Evolutionary conservation across 2,888 invertebrate genomes (phyloP).

Genomic region (Cheilosia urbana): DNA sequence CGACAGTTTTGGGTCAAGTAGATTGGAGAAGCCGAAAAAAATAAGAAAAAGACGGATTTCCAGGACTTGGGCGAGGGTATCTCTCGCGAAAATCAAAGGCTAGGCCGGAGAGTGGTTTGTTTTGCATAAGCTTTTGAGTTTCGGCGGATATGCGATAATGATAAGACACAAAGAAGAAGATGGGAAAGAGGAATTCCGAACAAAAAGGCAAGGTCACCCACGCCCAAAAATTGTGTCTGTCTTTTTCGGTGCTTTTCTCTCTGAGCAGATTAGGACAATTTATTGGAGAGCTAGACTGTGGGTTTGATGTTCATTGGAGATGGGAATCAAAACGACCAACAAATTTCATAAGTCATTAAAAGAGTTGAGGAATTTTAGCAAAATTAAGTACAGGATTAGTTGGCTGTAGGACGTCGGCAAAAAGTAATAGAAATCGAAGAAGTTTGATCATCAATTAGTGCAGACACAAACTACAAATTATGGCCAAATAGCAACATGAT

Average conservation of each 20-base stretch:
- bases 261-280: slow-evolving; percentile 54
- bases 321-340: too few species aligned
- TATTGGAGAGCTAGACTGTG: slow-evolving; percentile 14
- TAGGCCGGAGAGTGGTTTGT: slow-evolving; percentile 20
- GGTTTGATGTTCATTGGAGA: neutral
- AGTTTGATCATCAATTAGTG: too few species aligned
- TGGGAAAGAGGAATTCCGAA: slow-evolving; percentile 46
- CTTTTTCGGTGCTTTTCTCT: neutral
- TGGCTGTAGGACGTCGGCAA: too few species aligned
- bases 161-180: slow-evolving; percentile 10
- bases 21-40: slow-evolving; percentile 23
- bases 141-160: slow-evolving; percentile 1
- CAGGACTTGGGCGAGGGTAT: slow-evolving; percentile 35
- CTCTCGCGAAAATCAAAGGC: slow-evolving; percentile 48
- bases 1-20: slow-evolving; percentile 74
- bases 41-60: slow-evolving; percentile 28
- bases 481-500: too few species aligned
- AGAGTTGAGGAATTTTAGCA: too few species aligned
- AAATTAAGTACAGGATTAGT: too few species aligned
- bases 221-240: slow-evolving; percentile 23
- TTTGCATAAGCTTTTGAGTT: slow-evolving; percentile 42
- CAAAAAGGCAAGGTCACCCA: slow-evolving; percentile 45
- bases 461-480: too few species aligned
- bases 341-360: too few species aligned
- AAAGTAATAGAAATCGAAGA: too few species aligned